Base-by-base conservation (phyloP, 2,888 invertebrate species). In the Charanyca ferruginea region DNA sequence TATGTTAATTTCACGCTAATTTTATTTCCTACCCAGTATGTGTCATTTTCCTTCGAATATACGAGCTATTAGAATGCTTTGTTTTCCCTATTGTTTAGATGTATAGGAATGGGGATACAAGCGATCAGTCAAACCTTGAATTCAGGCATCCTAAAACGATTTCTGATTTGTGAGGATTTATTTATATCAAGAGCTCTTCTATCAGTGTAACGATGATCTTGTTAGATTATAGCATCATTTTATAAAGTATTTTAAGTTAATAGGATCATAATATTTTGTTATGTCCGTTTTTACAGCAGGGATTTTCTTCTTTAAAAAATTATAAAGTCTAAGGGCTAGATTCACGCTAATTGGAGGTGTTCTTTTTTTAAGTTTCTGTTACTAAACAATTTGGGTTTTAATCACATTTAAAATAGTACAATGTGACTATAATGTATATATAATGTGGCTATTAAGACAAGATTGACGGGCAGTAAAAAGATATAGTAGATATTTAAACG, bases 181-280 rank as follows among this genome's bases (percentile, higher is more conserved):
- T 80, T 73, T 73, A 76, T 60, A 73, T 68, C 64, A 28, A 70
- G 61, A 69, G 35, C 48, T 61, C 64, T 62, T 69, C 51, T 42
- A 74, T 74, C 63, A 72, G 62, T 45, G 41, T 59, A 66, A 74
- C 53, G 59, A 63, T 73, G 55, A 48, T 59, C 42, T 44, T 41
- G 7, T 49, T 25, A 13, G 45, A 47, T 23, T 72, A 35, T 44
- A 64, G 48, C 48, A 72, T 60, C 45, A 57, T 66, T 77, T 65
- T 45, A 16, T 57, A 45, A 54, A 63, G 41, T 68, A 65, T 64
- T 78, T 66, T 45, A 52, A 66, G 53, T 62, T 67, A 44, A 53
- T 66, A 35, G n/a, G 48, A 57, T 69, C 45, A 61, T 58, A 55
- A 65, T 57, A 65, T 65, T 65, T 42, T 59, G 48, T 25, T 44